Percentiles rank a stretch among this genome's conserved stretches.
Evolutionary conservation across 2,888 invertebrate genomes (phyloP).

Genomic region (Philhelius pedissequus): DNA sequence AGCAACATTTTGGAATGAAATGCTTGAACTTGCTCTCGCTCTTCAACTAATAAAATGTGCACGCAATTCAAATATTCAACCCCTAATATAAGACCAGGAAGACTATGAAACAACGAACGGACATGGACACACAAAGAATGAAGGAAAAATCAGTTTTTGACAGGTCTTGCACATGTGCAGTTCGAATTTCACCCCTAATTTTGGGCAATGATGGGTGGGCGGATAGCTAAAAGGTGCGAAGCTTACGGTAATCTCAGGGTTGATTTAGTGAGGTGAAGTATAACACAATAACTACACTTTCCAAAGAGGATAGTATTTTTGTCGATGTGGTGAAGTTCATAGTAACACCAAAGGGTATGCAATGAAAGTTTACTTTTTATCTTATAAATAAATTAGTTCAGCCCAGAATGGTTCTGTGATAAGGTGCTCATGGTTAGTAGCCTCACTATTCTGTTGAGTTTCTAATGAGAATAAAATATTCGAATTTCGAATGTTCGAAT

Average conservation of each 20-base stretch:
- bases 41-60: conserved; percentile 67
- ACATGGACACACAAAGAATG: conserved; percentile 36
- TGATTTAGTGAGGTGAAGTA: neutral
- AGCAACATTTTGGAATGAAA: conserved; percentile 53
- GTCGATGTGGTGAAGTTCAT: neutral
- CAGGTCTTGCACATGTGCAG: conserved; percentile 67
- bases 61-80: conserved; percentile 64
- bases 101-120: conserved; percentile 34
- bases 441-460: neutral
- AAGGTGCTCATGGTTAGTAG: neutral
- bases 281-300: neutral
- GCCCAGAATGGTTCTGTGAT: neutral
- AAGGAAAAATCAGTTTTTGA: conserved; percentile 57
- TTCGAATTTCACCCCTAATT: conserved; percentile 51
- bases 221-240: neutral
- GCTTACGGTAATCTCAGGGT: conserved; percentile 3
- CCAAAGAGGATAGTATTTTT: neutral
- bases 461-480: neutral
- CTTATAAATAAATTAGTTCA: neutral
- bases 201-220: neutral
- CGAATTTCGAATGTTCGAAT: too few relatives aligned
- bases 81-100: conserved; percentile 60
- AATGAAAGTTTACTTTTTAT: neutral
- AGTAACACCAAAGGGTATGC: neutral
- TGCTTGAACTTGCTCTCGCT: conserved; percentile 69